A percentile compares a stretch with the other conserved stretches of the same genome.
Evolutionary conservation across 2,797 vertebrate genomes (phyloP).

Genomic region (Gymnoscopelus microlampas): DNA sequence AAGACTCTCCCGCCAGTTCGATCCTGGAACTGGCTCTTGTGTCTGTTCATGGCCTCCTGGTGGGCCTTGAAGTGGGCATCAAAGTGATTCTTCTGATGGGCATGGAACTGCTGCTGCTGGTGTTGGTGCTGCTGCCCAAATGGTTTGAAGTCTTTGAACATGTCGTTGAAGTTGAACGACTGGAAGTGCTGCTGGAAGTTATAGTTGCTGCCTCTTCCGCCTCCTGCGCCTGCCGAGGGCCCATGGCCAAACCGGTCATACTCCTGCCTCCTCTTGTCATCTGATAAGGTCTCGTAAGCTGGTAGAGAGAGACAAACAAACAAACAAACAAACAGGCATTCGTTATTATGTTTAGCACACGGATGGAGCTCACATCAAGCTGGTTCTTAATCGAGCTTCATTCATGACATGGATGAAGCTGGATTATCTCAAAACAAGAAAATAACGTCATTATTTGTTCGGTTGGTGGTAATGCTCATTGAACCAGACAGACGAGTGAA

Average conservation of each 20-base stretch:
- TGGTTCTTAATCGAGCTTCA: no score
- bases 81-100: conserved; percentile 83
- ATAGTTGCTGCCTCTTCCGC: conserved; percentile 64
- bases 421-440: no score
- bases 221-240: conserved; percentile 70
- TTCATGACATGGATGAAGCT: no score
- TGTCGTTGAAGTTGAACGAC: conserved; percentile 90
- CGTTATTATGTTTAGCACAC: neutral
- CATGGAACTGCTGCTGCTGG: conserved; percentile 87
- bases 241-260: conserved; percentile 89
- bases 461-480: no score
- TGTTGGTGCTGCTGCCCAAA: conserved; percentile 84
- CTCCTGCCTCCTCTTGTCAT: conserved; percentile 87
- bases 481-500: no score
- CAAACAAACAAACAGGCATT: conserved; percentile 1
- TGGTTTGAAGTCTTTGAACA: conserved; percentile 91
- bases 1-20: conserved; percentile 78
- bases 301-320: conserved; percentile 27
- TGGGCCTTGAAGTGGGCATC: conserved; percentile 91
- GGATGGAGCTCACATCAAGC: no score
- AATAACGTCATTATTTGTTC: no score
- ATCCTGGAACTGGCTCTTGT: conserved; percentile 71
- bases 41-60: conserved; percentile 57
- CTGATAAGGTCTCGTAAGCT: conserved; percentile 95
- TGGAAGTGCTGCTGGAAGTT: conserved; percentile 86